Conservation (phyloP, 2,888 invertebrate species). For the Teinopalpus imperialis region DNA sequence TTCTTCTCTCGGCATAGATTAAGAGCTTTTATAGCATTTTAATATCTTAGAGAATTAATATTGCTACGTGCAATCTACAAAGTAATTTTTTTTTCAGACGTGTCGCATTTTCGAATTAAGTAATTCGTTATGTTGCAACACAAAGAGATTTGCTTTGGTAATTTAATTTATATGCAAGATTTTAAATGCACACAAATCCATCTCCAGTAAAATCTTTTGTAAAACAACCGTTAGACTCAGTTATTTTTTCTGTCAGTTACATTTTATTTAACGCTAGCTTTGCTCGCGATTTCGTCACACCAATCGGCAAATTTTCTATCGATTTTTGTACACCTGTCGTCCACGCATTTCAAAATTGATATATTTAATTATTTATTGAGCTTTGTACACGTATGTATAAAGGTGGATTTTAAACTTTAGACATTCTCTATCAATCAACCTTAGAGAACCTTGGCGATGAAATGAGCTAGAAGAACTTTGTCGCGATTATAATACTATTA, state of each 20-base stretch:
- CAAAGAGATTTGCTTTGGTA: slow-evolving; percentile 20
- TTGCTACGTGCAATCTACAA: slow-evolving; percentile 23
- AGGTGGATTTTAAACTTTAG: no score
- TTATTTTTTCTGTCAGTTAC: slow-evolving; percentile 1
- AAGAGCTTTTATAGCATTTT: slow-evolving; percentile 26
- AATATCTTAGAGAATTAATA: slow-evolving; percentile 25
- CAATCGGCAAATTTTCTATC: no score
- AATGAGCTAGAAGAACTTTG: no score
- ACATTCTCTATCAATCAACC: no score
- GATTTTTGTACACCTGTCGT: no score
- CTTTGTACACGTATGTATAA: no score
- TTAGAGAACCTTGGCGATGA: no score
- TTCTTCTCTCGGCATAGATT: slow-evolving; percentile 34
- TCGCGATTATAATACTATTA: no score
- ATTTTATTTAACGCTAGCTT: slow-evolving; percentile 4
- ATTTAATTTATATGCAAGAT: slow-evolving; percentile 18
- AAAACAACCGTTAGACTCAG: neutral
- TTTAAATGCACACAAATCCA: neutral
- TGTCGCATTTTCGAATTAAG: slow-evolving; percentile 19
- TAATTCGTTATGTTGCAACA: slow-evolving; percentile 21
- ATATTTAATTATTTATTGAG: no score
- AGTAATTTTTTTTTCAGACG: slow-evolving; percentile 23
- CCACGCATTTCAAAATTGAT: no score
- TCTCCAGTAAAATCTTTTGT: slow-evolving; percentile 10
- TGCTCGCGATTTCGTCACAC: no score